Conservation (phyloP, 2,113 vertebrate species). For the Buteo buteo region DNA sequence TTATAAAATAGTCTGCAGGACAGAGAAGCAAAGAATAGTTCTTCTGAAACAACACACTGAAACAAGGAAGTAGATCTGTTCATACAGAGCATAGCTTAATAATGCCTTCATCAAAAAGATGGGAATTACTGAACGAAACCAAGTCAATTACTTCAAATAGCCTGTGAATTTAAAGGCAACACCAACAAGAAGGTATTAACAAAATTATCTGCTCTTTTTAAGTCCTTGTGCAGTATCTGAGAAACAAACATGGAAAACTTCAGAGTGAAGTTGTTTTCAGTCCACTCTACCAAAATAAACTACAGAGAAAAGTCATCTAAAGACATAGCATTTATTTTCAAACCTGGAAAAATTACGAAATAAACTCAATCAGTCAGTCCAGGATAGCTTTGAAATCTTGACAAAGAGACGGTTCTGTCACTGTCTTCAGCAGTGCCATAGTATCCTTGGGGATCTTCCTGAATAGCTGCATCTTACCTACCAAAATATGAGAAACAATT, state of each 20-base stretch:
- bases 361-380: slow-evolving; percentile 41
- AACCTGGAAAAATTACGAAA: neutral
- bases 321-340: neutral
- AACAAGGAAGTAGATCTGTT: neutral
- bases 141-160: neutral
- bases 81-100: neutral
- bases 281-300: neutral
- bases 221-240: neutral
- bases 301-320: neutral
- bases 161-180: neutral
- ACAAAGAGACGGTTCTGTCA: slow-evolving; percentile 20
- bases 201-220: neutral
- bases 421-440: slow-evolving; percentile 27
- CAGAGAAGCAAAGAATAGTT: neutral
- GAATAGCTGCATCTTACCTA: slow-evolving; percentile 57
- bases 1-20: neutral
- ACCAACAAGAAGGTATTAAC: neutral
- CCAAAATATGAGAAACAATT: neutral
- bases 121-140: neutral
- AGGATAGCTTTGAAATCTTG: slow-evolving; percentile 69
- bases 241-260: neutral
- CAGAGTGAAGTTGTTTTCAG: neutral
- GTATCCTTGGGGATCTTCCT: slow-evolving; percentile 44
- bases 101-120: neutral
- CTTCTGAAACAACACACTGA: neutral